These are phyloP conservation scores for Ictalurus furcatus DNA, from an alignment of 2,113 vertebrate genomes.

Conservation along the genomic window DNA sequence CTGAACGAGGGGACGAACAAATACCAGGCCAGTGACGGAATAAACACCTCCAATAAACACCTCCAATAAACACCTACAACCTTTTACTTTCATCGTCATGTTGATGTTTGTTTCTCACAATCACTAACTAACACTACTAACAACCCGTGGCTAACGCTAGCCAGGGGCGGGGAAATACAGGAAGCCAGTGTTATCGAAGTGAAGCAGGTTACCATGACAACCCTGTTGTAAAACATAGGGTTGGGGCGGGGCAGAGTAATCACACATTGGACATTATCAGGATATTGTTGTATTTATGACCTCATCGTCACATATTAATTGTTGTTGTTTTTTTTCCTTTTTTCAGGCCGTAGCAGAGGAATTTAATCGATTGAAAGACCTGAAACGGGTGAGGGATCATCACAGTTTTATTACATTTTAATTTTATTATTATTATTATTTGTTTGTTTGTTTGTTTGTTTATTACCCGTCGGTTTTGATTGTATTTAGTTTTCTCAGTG, in stretches of 20 bases:
- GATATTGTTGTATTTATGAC: neutral
- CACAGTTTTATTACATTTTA: neutral
- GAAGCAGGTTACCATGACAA: constrained; percentile 5
- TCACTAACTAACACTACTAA: neutral
- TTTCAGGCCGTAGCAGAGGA: constrained; percentile 79
- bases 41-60: neutral
- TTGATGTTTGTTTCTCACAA: neutral
- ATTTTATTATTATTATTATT: neutral
- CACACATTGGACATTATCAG: neutral
- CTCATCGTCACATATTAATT: neutral
- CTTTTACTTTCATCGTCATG: neutral
- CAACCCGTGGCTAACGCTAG: neutral
- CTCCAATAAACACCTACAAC: neutral
- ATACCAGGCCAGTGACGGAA: constrained; percentile 74
- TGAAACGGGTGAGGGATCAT: constrained; percentile 76
- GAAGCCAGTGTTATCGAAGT: neutral
- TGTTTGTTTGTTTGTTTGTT: neutral
- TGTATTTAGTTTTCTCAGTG: neutral
- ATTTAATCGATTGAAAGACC: constrained; percentile 82
- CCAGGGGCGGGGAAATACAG: neutral
- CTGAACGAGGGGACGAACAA: constrained; percentile 72
- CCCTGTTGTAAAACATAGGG: neutral
- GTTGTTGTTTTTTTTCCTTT: neutral
- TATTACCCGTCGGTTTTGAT: neutral
- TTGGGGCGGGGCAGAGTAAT: too few species aligned